Evolutionary conservation across 2,888 invertebrate genomes (phyloP).

Genomic region (Eupithecia tripunctaria): DNA sequence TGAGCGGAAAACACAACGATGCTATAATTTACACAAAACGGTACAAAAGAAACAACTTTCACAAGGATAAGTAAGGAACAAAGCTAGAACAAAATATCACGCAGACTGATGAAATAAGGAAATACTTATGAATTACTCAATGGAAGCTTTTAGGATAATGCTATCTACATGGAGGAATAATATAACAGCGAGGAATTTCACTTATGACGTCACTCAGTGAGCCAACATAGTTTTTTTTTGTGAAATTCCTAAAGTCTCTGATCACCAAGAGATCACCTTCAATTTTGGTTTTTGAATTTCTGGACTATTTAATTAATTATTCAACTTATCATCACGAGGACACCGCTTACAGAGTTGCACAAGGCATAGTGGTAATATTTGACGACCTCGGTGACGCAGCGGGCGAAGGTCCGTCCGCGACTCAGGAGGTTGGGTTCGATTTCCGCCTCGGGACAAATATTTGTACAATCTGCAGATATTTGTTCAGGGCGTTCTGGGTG

Average conservation of each 20-base stretch:
- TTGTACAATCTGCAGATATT: no score
- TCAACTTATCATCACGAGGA: background rate
- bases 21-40: background rate
- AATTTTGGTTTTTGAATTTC: no score
- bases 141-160: conserved; percentile 57
- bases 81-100: conserved; percentile 44
- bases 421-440: no score
- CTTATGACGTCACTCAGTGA: conserved; percentile 8
- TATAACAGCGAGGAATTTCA: background rate
- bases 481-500: no score
- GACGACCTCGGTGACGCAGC: no score
- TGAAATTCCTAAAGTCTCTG: background rate
- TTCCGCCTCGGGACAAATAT: no score
- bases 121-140: conserved; percentile 41
- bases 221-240: background rate
- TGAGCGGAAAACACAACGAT: background rate
- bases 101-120: conserved; percentile 53
- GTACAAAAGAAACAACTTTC: conserved; percentile 5
- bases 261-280: background rate
- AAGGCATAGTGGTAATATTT: background rate
- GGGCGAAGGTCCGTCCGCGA: no score
- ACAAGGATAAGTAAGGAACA: conserved; percentile 14
- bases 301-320: no score
- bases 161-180: conserved; percentile 19
- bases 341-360: background rate